Evolutionary conservation across 2,888 invertebrate genomes (phyloP).

Genomic region (Oxycera nigricornis): DNA sequence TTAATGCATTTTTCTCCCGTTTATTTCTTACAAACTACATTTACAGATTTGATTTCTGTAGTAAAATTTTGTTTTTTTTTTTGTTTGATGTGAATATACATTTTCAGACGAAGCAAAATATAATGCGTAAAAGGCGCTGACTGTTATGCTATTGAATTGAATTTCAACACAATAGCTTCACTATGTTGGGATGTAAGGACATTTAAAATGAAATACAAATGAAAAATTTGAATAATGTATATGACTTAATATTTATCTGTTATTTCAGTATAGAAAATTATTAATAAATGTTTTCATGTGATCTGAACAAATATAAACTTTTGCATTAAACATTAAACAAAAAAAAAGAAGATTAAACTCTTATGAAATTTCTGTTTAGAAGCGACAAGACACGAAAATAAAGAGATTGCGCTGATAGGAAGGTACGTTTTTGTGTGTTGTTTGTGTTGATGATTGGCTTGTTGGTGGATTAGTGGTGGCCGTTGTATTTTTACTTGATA

Average conservation of each 20-base stretch:
- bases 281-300: neutral
- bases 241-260: neutral
- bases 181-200: neutral
- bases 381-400: neutral
- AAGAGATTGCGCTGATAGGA: neutral
- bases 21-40: no score
- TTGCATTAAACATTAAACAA: neutral
- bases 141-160: no score
- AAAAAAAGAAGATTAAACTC: neutral
- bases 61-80: no score
- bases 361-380: no score
- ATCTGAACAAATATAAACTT: neutral
- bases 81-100: no score
- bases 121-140: no score
- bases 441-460: no score
- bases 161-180: no score
- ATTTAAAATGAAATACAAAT: neutral
- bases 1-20: no score
- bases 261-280: neutral
- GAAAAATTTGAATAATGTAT: neutral
- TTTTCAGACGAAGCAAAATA: no score
- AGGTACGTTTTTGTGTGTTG: no score
- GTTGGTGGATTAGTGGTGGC: neutral
- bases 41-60: no score
- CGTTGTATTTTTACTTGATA: neutral